phyloP scores from a whole-genome alignment of 2,797 vertebrate genomes.

The Numenius phaeopus region DNA sequence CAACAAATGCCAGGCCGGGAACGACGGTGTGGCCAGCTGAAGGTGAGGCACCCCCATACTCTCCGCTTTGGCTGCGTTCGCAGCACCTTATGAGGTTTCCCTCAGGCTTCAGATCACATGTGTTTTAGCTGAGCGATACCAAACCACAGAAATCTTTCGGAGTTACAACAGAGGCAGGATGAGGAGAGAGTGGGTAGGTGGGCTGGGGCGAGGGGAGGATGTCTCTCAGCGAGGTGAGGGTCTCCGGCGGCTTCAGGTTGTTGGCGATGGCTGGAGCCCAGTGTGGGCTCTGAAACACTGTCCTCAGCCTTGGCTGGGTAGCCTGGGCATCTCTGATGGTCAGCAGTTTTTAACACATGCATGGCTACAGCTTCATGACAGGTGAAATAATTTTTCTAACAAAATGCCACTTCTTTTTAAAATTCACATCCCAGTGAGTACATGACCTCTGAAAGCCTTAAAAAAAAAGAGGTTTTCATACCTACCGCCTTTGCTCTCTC shows the following conservation, averaged over 20 bases:
- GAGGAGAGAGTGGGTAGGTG: neutral
- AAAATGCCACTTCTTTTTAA: neutral
- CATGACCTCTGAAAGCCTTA: neutral
- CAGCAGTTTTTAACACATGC: neutral
- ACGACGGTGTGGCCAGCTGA: rapidly evolving
- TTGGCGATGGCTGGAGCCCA: rapidly evolving
- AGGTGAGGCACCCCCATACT: rapidly evolving
- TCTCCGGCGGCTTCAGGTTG: neutral
- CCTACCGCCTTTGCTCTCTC: conserved; percentile 12
- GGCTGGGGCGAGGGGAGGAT: rapidly evolving
- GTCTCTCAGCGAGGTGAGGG: rapidly evolving
- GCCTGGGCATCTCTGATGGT: neutral
- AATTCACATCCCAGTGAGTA: neutral
- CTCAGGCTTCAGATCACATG: rapidly evolving
- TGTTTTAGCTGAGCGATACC: neutral
- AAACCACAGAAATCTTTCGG: neutral
- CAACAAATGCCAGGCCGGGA: neutral
- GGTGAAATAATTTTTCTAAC: neutral
- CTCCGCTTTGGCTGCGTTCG: rapidly evolving
- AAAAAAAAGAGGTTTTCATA: conserved; percentile 12
- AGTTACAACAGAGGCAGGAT: neutral
- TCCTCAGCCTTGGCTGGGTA: neutral
- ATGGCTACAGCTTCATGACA: neutral
- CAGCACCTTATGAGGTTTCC: neutral
- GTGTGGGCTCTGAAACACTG: rapidly evolving